Conservation (phyloP, 2,113 vertebrate species). For the Benitochromis conjunctus region DNA sequence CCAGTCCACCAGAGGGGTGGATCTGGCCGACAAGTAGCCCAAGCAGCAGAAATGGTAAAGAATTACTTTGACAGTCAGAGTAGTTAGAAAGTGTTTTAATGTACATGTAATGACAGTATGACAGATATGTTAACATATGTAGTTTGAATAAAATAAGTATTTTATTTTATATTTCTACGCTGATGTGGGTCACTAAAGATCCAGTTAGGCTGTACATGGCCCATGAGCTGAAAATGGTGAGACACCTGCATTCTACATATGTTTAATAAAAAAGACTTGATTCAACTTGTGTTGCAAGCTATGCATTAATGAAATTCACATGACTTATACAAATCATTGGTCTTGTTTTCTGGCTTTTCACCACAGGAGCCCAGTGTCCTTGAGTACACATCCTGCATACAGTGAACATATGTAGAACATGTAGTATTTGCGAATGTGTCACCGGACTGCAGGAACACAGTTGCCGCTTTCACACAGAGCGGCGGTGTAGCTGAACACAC, state of each 20-base stretch:
- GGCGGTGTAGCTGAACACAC: constrained; percentile 38
- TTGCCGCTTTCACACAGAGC: background rate
- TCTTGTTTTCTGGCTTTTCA: background rate
- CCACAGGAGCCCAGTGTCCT: background rate
- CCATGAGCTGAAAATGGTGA: background rate
- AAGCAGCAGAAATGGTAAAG: background rate
- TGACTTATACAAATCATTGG: background rate
- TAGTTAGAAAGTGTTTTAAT: background rate
- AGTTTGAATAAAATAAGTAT: background rate
- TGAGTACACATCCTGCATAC: background rate
- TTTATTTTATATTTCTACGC: background rate
- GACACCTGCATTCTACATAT: background rate
- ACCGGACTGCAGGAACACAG: constrained; percentile 9
- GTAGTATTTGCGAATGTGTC: constrained; percentile 15
- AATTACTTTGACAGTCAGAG: background rate
- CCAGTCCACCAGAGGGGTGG: background rate
- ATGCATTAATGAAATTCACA: background rate
- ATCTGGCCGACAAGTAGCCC: background rate
- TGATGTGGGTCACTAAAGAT: background rate
- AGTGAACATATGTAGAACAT: constrained; percentile 26
- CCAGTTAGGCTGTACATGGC: background rate
- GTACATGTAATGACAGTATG: background rate
- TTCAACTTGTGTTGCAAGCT: background rate
- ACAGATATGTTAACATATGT: background rate
- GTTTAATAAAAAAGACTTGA: background rate